Evolutionary conservation across 2,113 vertebrate species (phyloP), one percentile per base, ranked within the genome.

Genomic region (Plotosus lineatus): DNA sequence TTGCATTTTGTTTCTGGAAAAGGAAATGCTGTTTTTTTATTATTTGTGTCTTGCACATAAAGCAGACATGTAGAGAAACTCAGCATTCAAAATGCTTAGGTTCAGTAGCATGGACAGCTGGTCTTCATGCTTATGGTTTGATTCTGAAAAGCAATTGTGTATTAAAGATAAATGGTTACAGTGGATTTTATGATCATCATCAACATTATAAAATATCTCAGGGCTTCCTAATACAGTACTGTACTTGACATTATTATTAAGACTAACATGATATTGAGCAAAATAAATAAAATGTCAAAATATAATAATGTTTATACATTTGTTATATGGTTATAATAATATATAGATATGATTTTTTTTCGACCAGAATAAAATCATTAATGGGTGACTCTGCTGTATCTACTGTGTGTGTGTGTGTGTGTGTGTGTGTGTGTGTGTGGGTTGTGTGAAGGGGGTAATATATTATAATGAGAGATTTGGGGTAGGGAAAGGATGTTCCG

Each of bases 401-500:
- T 31, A n/a, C n/a, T n/a, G n/a, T n/a, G n/a, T n/a, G 40, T n/a
- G 15, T 51, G 15, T 51, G 50, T 8, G 23, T 56, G 53, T 26
- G 15, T 60, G 60, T 73, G 10, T 44, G 38, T 36, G 28, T 55
- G 50, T 81, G 71, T 21, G 68, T 71, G 72, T 72, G 80, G 61
- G 71, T 40, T 42, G 50, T 68, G 58, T 55, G 40, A 73, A 46
- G 33, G 44, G 23, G 6, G 44, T 80, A 46, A 75, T 65, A 7
- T 65, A 65, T 75, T 63, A 61, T 72, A 77, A 82, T 72, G 76
- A 79, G 48, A 75, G 51, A 40, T 76, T 56, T 63, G 72, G 40
- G 53, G 55, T 51, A 58, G 82, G 61, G 66, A 71, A 73, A 72
- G 78, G 78, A 83, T 80, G 78, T 71, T 73, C 78, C 46, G 75